Evolutionary conservation across 2,888 invertebrate species (phyloP).

Genomic region (Clepsis dumicolana): DNA sequence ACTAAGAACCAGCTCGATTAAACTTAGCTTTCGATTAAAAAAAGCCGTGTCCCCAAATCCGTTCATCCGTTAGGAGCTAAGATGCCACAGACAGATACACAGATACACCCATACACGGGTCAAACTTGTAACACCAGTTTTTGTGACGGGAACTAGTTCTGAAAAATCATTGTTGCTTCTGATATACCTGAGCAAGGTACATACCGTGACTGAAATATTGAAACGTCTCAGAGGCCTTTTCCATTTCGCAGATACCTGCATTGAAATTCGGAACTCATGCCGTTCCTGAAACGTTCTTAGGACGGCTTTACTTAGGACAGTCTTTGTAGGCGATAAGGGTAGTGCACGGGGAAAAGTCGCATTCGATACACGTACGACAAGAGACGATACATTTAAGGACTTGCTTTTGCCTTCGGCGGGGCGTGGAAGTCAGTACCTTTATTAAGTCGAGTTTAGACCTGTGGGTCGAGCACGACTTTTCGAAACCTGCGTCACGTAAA

Average conservation of each 20-base stretch:
- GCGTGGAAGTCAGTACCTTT: not conserved
- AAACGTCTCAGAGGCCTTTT: not conserved
- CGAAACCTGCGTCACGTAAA: too few relatives aligned
- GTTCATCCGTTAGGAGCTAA: too few relatives aligned
- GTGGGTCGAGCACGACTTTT: too few relatives aligned
- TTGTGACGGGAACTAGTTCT: too few relatives aligned
- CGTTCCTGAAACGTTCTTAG: constrained; percentile 18
- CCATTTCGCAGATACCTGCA: constrained; percentile 19
- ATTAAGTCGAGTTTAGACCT: too few relatives aligned
- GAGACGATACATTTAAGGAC: not conserved
- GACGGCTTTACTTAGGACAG: constrained; percentile 33
- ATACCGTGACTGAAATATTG: constrained; percentile 10
- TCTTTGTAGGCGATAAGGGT: constrained; percentile 11
- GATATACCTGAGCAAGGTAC: not conserved
- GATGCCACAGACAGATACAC: too few relatives aligned
- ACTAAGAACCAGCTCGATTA: too few relatives aligned
- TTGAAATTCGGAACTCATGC: constrained; percentile 37
- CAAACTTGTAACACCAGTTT: too few relatives aligned
- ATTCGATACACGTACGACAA: not conserved
- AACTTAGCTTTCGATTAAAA: too few relatives aligned
- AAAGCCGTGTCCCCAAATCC: too few relatives aligned
- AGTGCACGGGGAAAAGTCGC: not conserved
- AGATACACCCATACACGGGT: too few relatives aligned
- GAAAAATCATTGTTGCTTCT: not conserved
- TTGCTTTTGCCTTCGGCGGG: not conserved